Evolutionary conservation across 1,140 invertebrate species (phyloP).

Genomic region (Venturia canescens): DNA sequence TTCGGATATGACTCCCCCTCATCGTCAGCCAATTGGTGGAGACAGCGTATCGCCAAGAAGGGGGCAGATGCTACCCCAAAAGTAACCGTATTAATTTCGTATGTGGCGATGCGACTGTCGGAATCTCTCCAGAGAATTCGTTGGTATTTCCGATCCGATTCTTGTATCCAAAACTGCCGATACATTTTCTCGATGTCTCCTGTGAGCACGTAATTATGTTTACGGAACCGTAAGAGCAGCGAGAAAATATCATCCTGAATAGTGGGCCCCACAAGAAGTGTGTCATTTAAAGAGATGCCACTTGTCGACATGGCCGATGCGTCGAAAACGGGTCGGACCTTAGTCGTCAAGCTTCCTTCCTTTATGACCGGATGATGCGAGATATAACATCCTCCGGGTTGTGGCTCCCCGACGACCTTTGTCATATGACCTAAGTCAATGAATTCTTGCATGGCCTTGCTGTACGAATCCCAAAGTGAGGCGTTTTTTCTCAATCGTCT

Average conservation of each 20-base stretch:
- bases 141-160: slow-evolving; percentile 63
- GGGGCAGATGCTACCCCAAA: slow-evolving; percentile 59
- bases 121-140: slow-evolving; percentile 63
- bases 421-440: slow-evolving; percentile 56
- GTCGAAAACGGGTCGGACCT: slow-evolving; percentile 44
- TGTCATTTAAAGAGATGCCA: slow-evolving; percentile 61
- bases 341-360: slow-evolving; percentile 43
- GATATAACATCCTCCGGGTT: slow-evolving; percentile 30
- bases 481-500: slow-evolving; percentile 48
- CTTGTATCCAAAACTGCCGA: slow-evolving; percentile 61
- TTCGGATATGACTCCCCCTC: slow-evolving; percentile 52
- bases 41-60: slow-evolving; percentile 61
- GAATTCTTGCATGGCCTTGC: slow-evolving; percentile 56
- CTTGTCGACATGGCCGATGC: slow-evolving; percentile 25
- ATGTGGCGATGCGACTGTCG: slow-evolving; percentile 48
- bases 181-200: slow-evolving; percentile 73
- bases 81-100: slow-evolving; percentile 60
- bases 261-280: slow-evolving; percentile 57
- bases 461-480: slow-evolving; percentile 44
- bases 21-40: slow-evolving; percentile 57
- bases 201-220: slow-evolving; percentile 59
- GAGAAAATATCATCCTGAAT: slow-evolving; percentile 63
- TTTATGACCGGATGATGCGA: slow-evolving; percentile 49
- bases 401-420: background rate
- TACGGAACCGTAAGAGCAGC: slow-evolving; percentile 61